Percentiles rank a stretch among this genome's conserved stretches.
phyloP scores from a whole-genome alignment of 2,888 invertebrate genomes.

The Drosophila borealis region DNA sequence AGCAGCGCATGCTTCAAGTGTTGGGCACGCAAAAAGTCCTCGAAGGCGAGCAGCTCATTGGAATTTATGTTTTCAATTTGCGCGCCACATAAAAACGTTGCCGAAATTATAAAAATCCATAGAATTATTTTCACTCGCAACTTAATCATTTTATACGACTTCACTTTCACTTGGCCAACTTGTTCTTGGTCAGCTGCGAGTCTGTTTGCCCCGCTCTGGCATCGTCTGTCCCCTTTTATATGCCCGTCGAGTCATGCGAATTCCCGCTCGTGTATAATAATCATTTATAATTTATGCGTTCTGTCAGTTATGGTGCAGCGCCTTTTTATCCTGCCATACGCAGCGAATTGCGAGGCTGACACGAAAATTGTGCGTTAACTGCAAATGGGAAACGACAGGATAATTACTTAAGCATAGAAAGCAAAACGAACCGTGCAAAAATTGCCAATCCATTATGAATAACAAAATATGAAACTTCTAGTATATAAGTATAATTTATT shows the following conservation, averaged over 20 bases:
- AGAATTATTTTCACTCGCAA: slow-evolving; percentile 74
- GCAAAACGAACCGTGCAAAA: neutral
- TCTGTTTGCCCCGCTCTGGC: slow-evolving; percentile 18
- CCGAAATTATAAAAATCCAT: slow-evolving; percentile 70
- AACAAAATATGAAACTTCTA: neutral
- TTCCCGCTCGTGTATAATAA: slow-evolving; percentile 33
- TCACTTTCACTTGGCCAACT: slow-evolving; percentile 51
- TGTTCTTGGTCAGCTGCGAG: slow-evolving; percentile 8
- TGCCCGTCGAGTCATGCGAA: slow-evolving; percentile 13
- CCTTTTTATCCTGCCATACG: slow-evolving; percentile 35
- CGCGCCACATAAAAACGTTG: slow-evolving; percentile 56
- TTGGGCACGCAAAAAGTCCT: slow-evolving; percentile 75
- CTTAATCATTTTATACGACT: slow-evolving; percentile 73
- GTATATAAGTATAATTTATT: too few relatives aligned
- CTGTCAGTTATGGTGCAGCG: slow-evolving; percentile 37
- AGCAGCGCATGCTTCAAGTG: slow-evolving; percentile 78
- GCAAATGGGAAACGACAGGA: slow-evolving; percentile 28
- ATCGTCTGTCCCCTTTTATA: slow-evolving; percentile 51
- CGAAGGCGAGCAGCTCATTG: slow-evolving; percentile 74
- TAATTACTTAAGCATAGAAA: slow-evolving; percentile 33
- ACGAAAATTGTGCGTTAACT: slow-evolving; percentile 59
- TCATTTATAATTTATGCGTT: slow-evolving; percentile 63
- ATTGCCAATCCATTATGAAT: neutral
- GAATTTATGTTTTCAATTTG: slow-evolving; percentile 78
- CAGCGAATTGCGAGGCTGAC: slow-evolving; percentile 57